phyloP scores from a whole-genome alignment of 2,797 vertebrate genomes.

The Macroramphosus scolopax region DNA sequence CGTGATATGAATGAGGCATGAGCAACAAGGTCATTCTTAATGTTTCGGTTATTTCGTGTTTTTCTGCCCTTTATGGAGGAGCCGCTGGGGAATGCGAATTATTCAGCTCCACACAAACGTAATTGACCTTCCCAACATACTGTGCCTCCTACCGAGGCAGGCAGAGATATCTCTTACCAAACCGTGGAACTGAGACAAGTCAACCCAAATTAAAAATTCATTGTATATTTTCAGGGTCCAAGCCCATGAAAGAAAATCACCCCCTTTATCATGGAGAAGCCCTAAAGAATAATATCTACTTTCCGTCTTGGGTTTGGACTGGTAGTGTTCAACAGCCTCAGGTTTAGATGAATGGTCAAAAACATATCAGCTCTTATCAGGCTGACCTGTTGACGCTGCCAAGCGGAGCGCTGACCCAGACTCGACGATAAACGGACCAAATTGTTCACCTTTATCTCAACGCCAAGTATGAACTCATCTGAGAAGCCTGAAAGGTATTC shows the following conservation, averaged over 20 bases:
- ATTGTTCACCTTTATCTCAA: slow-evolving; percentile 9
- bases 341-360: slow-evolving; percentile 9
- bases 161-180: slow-evolving; percentile 10
- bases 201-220: too few species aligned
- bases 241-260: too few species aligned
- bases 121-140: slow-evolving; percentile 21
- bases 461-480: background rate
- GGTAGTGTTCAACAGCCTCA: background rate
- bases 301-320: slow-evolving; percentile 8
- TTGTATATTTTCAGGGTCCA: too few species aligned
- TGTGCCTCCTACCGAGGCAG: slow-evolving; percentile 5
- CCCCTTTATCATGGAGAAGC: slow-evolving; percentile 4
- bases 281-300: slow-evolving; percentile 17
- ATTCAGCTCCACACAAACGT: slow-evolving; percentile 15
- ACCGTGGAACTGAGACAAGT: slow-evolving; percentile 3
- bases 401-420: background rate
- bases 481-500: background rate
- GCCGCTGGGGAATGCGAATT: slow-evolving; percentile 12
- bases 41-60: slow-evolving; percentile 4
- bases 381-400: slow-evolving; percentile 6
- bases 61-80: slow-evolving; percentile 9
- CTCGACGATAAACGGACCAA: background rate
- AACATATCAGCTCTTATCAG: slow-evolving; percentile 13
- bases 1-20: slow-evolving; percentile 13
- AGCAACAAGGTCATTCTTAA: slow-evolving; percentile 17